Conservation (phyloP, 2,797 vertebrate species). For the Chrosomus eos region DNA sequence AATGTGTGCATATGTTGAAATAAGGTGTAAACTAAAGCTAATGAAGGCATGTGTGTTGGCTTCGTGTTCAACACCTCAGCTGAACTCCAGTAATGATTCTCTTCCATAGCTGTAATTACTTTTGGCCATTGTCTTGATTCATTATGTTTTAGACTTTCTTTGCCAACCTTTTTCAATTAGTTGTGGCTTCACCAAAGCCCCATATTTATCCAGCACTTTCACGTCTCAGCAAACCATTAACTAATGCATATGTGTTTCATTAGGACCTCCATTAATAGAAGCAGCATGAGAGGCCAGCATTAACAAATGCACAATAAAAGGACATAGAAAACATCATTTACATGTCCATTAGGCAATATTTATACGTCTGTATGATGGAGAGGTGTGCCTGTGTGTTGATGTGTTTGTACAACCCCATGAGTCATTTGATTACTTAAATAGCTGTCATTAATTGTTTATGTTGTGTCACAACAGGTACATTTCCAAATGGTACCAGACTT, state of each 20-base stretch:
- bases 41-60: constrained; percentile 61
- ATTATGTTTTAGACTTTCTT: constrained; percentile 70
- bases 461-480: background rate
- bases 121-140: constrained; percentile 74
- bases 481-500: background rate
- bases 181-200: constrained; percentile 5
- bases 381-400: background rate
- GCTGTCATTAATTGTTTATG: background rate
- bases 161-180: constrained; percentile 78
- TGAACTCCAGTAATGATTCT: constrained; percentile 72
- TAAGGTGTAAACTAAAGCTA: constrained; percentile 43
- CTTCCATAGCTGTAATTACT: constrained; percentile 74
- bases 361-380: background rate
- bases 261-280: constrained; percentile 69
- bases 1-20: background rate
- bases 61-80: constrained; percentile 65
- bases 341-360: constrained; percentile 4
- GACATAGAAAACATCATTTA: background rate
- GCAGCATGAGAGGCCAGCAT: constrained; percentile 64
- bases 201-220: constrained; percentile 20
- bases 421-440: background rate
- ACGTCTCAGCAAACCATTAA: constrained; percentile 22
- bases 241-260: constrained; percentile 64
- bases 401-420: background rate
- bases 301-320: constrained; percentile 47